Evolutionary conservation across 35 echinoderm and acorn worm genomes (phyloP).

Genomic region (Strongylocentrotus purpuratus): DNA sequence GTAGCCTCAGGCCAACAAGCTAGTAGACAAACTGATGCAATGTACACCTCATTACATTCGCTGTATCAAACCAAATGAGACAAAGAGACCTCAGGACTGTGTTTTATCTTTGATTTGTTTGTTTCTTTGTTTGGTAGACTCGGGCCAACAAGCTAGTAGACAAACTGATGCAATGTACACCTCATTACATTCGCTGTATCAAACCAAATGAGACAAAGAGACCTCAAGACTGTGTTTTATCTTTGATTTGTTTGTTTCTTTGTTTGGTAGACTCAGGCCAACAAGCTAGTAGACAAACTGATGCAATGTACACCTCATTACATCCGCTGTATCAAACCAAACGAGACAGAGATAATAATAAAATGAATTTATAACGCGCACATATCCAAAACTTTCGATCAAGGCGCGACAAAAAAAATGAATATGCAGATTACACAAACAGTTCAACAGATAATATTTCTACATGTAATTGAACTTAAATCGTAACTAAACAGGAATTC

Average conservation of each 20-base stretch:
- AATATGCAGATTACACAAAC: too few relatives aligned
- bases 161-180: constrained; percentile 88
- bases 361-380: too few relatives aligned
- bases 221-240: constrained; percentile 60
- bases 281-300: constrained; percentile 72
- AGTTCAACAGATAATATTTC: too few relatives aligned
- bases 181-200: constrained; percentile 97
- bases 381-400: too few relatives aligned
- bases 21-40: constrained; percentile 85
- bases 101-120: too few relatives aligned
- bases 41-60: constrained; percentile 98
- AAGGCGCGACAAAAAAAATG: too few relatives aligned
- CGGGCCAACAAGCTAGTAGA: constrained; percentile 85
- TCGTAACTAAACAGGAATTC: too few relatives aligned
- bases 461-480: too few relatives aligned
- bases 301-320: constrained; percentile 98
- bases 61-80: constrained; percentile 94
- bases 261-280: constrained; percentile 90
- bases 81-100: constrained; percentile 58
- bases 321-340: constrained; percentile 99
- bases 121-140: constrained; percentile 77
- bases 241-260: constrained; percentile 5
- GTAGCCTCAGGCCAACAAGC: constrained; percentile 88
- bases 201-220: constrained; percentile 91
- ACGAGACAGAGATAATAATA: background rate